Evolutionary conservation across 2,888 invertebrate species (phyloP).

Genomic region (Rhorus exstirpatorius): DNA sequence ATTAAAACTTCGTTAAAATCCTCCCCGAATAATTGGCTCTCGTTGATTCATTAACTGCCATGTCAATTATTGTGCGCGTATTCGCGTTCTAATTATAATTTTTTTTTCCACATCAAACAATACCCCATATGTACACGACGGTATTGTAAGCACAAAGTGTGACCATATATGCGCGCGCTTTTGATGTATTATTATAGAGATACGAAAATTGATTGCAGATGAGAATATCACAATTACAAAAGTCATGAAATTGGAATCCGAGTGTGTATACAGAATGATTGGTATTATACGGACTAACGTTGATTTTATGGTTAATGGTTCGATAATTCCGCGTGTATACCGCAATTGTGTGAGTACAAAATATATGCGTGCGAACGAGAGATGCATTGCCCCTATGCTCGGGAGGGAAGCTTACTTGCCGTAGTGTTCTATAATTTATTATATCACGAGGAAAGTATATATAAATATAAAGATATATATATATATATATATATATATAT

Average conservation of each 20-base stretch:
- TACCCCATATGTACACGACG: too few species aligned
- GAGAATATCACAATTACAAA: neutral
- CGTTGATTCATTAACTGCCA: too few species aligned
- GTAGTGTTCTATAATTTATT: conserved; percentile 64
- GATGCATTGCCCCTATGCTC: conserved; percentile 41
- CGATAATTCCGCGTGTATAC: conserved; percentile 25
- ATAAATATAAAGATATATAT: conserved; percentile 4
- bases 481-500: neutral
- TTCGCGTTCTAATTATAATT: too few species aligned
- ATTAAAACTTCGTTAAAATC: too few species aligned
- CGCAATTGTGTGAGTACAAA: conserved; percentile 26
- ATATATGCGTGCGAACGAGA: conserved; percentile 58
- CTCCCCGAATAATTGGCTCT: too few species aligned
- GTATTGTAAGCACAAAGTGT: conserved; percentile 3
- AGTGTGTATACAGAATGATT: conserved; percentile 7
- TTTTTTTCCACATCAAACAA: too few species aligned
- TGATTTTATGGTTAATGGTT: conserved; percentile 11
- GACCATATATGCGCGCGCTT: too few species aligned
- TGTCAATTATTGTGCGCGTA: too few species aligned
- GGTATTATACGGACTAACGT: conserved; percentile 1
- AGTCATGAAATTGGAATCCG: conserved; percentile 29
- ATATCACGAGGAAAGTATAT: conserved; percentile 57
- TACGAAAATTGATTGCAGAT: conserved; percentile 2
- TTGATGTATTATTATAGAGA: neutral
- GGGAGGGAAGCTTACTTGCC: conserved; percentile 50